phyloP scores from a whole-genome alignment of 2,888 invertebrate species.

The Marronus borbonicus region DNA sequence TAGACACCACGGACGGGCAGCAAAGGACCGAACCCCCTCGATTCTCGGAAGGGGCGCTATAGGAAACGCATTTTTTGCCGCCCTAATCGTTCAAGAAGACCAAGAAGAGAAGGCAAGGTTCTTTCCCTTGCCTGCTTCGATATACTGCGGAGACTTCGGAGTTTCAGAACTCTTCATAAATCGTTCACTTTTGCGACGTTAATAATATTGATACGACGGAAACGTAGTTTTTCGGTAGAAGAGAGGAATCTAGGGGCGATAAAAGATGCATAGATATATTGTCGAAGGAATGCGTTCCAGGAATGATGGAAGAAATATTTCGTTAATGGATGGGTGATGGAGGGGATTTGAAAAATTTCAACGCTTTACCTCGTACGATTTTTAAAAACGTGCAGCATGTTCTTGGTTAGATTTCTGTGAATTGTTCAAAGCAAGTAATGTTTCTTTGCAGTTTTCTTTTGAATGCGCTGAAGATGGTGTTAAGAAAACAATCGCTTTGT shows the following conservation, averaged over 20 bases:
- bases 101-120: neutral
- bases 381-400: too few species aligned
- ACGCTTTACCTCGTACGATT: too few species aligned
- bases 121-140: neutral
- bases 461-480: too few species aligned
- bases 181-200: conserved; percentile 32
- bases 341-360: too few species aligned
- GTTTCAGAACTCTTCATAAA: conserved; percentile 25
- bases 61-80: conserved; percentile 20
- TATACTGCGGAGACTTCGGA: neutral
- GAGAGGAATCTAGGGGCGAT: conserved; percentile 2
- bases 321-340: neutral
- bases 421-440: too few species aligned
- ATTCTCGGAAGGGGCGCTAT: conserved; percentile 36
- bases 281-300: conserved; percentile 14
- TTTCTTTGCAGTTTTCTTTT: too few species aligned
- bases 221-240: conserved; percentile 11
- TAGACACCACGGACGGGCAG: conserved; percentile 5
- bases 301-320: conserved; percentile 1
- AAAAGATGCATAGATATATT: conserved; percentile 1
- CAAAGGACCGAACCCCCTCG: conserved; percentile 9
- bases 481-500: too few species aligned
- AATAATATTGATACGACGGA: conserved; percentile 25
- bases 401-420: too few species aligned
- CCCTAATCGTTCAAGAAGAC: neutral